Evolutionary conservation across 2,113 vertebrate species (phyloP).

Genomic region (Antigone vipio): DNA sequence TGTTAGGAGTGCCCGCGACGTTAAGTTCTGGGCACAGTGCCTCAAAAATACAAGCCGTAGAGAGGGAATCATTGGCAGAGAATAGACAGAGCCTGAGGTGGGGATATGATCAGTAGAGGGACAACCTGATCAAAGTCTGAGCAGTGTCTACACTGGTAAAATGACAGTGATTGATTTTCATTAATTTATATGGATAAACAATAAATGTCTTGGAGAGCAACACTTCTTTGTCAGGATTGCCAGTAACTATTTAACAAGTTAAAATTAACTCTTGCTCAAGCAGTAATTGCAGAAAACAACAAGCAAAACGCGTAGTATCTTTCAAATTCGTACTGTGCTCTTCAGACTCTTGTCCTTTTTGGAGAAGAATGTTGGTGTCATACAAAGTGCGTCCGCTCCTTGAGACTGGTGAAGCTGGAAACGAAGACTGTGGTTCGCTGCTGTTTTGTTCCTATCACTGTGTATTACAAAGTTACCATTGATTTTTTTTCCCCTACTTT

Average conservation of each 20-base stretch:
- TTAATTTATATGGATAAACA: background rate
- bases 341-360: background rate
- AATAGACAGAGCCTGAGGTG: background rate
- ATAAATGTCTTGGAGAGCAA: background rate
- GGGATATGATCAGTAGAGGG: background rate
- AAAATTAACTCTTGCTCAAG: background rate
- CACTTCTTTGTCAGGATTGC: background rate
- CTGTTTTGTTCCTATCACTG: background rate
- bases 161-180: background rate
- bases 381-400: background rate
- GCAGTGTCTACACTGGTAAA: background rate
- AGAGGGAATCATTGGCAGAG: background rate
- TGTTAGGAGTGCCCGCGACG: background rate
- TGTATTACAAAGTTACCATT: background rate
- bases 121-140: background rate
- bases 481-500: background rate
- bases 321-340: background rate
- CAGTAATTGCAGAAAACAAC: background rate
- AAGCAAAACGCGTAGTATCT: background rate
- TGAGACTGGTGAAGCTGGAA: background rate
- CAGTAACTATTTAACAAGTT: background rate
- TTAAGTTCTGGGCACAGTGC: background rate
- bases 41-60: background rate
- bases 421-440: background rate
- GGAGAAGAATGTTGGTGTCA: background rate